A percentile compares a stretch with the other conserved stretches of the same genome.
Conservation (phyloP, 2,113 vertebrate genomes). For the Ciconia boyciana region DNA sequence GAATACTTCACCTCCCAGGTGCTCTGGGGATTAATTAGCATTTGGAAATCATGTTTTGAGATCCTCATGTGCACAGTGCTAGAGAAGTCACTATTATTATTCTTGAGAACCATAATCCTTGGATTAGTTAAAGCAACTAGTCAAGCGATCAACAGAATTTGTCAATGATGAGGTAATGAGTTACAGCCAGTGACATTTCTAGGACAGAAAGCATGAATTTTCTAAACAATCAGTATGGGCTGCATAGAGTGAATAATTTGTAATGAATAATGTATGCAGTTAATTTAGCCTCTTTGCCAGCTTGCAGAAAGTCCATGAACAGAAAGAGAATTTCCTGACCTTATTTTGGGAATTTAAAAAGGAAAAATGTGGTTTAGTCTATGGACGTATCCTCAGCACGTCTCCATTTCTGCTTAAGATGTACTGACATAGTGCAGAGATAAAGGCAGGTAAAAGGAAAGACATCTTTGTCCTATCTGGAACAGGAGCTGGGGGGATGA, state of each 20-base stretch:
- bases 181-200: conserved; percentile 65
- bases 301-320: conserved; percentile 44
- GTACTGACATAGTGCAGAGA: background rate
- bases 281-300: conserved; percentile 55
- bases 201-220: conserved; percentile 63
- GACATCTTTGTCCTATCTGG: background rate
- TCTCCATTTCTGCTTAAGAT: background rate
- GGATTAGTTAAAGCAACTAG: conserved; percentile 49
- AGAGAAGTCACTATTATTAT: conserved; percentile 18
- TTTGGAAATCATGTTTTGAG: conserved; percentile 18
- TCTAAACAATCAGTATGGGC: conserved; percentile 57
- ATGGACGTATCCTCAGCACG: background rate
- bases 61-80: background rate
- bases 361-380: background rate
- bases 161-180: conserved; percentile 34
- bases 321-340: conserved; percentile 1
- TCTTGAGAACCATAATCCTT: conserved; percentile 2
- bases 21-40: conserved; percentile 50
- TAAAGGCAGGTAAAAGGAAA: background rate
- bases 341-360: background rate
- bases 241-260: conserved; percentile 53
- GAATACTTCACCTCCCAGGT: conserved; percentile 4
- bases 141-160: conserved; percentile 53
- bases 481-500: background rate
- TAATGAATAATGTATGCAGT: conserved; percentile 63